Conservation (phyloP, 2,888 invertebrate genomes). For the Formica aserva region DNA sequence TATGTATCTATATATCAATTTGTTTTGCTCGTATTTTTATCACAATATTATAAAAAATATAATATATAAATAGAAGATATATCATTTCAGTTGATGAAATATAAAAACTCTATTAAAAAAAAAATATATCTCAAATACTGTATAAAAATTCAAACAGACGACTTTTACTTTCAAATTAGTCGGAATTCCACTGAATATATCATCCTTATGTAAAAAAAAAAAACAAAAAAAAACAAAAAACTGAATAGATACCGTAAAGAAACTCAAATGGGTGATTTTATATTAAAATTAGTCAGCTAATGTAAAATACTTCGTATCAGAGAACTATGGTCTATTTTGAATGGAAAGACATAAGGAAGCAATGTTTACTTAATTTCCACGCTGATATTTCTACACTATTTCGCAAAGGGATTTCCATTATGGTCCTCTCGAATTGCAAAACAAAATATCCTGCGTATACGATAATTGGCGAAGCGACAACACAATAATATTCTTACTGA, state of each 20-base stretch:
- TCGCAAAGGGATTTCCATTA: conserved; percentile 32
- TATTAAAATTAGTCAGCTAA: neutral
- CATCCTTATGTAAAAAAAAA: neutral
- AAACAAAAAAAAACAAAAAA: neutral
- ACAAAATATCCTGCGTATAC: neutral
- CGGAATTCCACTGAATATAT: neutral
- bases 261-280: neutral
- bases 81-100: neutral
- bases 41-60: neutral
- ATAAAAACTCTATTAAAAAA: neutral
- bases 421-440: neutral
- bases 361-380: conserved; percentile 6
- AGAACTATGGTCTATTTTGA: neutral
- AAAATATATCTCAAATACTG: neutral
- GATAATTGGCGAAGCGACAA: neutral
- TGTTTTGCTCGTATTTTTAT: neutral
- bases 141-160: neutral
- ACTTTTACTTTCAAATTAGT: neutral
- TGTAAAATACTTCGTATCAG: neutral
- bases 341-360: neutral
- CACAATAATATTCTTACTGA: neutral
- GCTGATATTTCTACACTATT: conserved; percentile 1
- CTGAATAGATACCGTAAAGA: neutral
- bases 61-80: neutral
- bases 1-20: neutral